Evolutionary conservation across 2,797 vertebrate species (phyloP), one percentile per base, ranked within the genome.

Genomic region (Vespertilio murinus): DNA sequence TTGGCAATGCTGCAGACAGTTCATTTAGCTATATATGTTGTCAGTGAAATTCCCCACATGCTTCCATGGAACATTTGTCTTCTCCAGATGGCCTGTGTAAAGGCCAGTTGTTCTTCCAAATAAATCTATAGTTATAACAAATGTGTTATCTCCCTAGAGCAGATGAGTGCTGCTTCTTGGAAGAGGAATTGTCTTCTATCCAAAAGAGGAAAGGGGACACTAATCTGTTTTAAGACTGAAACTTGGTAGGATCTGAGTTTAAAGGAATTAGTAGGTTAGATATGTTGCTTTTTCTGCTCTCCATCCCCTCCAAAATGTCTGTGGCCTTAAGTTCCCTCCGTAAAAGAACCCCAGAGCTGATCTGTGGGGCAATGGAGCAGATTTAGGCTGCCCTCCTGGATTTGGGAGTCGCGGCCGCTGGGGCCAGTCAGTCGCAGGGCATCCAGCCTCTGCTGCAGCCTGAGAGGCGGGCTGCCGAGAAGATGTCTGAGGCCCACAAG

Each of bases 21-120:
- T 94, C 75, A 88, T 81, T 94, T 81, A 93, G 86, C 86, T 78
- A 6, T 83, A 78, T 87, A 70, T 92, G 90, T 90, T 92, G 94
- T 67, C 75, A 17, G 89, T 38, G 79, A 96, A 80, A 85, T 89
- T 95, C 89, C 83, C 93, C 91, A 95, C 83, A 42, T 89, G 74
- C 88, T 92, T 91, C 56, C 38, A 42, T 0, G 69, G 85, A 85
- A 83, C 83, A 94, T 95, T 96, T 87, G 83, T 89, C 82, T 91
- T 91, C 75, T 95, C 78, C 94, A 95, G 94, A 91, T 94, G 96
- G 94, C 33, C 65, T 23, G 17, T 47, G 61, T 64, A 90, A 92
- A 95, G 82, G 86, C 93, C 82, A 94, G 88, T 91, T 93, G 96
- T 93, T 94, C 91, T 83, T 94, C 28, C 94, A 94, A 91, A 81